Evolutionary conservation across 2,888 invertebrate genomes (phyloP).

Genomic region (Spodoptera picta): DNA sequence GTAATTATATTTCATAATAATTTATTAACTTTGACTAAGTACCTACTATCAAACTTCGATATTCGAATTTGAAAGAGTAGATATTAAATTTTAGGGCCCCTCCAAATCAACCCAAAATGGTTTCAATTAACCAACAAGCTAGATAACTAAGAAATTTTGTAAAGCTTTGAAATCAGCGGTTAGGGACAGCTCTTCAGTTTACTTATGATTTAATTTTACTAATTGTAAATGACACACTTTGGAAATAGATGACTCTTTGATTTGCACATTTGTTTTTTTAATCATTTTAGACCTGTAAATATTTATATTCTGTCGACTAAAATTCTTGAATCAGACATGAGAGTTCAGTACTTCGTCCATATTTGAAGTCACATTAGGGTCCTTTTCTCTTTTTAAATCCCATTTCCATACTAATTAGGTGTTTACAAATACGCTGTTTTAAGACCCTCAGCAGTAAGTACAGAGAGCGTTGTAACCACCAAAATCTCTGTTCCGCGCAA

Average conservation of each 20-base stretch:
- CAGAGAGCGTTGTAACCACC: constrained; percentile 52
- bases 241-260: too few species aligned
- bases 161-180: constrained; percentile 34
- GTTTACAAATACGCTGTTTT: constrained; percentile 27
- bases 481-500: constrained; percentile 76
- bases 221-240: too few species aligned
- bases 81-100: constrained; percentile 44
- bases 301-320: too few species aligned
- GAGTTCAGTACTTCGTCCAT: too few species aligned
- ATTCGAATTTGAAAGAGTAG: constrained; percentile 45
- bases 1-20: constrained; percentile 5
- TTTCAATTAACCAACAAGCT: constrained; percentile 60
- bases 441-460: constrained; percentile 29
- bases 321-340: too few species aligned
- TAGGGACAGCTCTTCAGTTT: background rate
- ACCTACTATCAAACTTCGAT: background rate
- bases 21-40: constrained; percentile 11
- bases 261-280: too few species aligned
- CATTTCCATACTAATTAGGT: too few species aligned
- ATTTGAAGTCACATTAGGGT: too few species aligned
- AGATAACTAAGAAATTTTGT: constrained; percentile 50
- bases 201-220: too few species aligned
- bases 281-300: too few species aligned
- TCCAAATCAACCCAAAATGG: constrained; percentile 48
- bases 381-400: too few species aligned